Conservation (phyloP, 1,140 invertebrate species). For the Oncopeltus fasciatus region DNA sequence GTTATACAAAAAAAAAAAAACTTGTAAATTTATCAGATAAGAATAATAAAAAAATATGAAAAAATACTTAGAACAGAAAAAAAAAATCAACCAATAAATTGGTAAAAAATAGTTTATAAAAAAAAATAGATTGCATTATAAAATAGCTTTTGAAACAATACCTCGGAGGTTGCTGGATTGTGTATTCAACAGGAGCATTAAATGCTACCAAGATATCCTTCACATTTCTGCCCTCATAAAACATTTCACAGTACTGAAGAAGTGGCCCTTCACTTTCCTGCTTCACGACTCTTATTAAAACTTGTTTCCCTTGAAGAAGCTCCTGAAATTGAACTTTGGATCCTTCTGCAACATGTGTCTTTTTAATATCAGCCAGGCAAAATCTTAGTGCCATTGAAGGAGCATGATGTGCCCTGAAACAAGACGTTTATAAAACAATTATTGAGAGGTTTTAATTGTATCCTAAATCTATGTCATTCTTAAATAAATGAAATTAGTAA, state of each 20-base stretch:
- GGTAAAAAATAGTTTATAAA: no score
- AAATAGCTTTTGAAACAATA: no score
- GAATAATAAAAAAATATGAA: not conserved
- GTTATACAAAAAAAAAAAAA: no score
- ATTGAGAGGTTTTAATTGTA: no score
- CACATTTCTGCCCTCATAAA: constrained; percentile 39
- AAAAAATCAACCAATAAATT: no score
- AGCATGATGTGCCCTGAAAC: not conserved
- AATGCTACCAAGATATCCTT: constrained; percentile 34
- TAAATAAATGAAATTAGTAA: no score
- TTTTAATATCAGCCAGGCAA: constrained; percentile 48
- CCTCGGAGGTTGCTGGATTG: constrained; percentile 34
- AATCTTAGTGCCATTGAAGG: constrained; percentile 53
- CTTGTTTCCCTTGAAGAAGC: constrained; percentile 41
- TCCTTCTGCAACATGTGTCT: constrained; percentile 44
- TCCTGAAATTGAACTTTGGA: constrained; percentile 53
- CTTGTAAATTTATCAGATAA: no score
- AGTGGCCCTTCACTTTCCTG: constrained; percentile 45
- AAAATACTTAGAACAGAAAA: no score
- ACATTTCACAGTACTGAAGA: constrained; percentile 55
- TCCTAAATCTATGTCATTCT: no score
- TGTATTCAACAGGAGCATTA: constrained; percentile 30
- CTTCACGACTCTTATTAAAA: constrained; percentile 45
- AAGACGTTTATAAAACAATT: no score
- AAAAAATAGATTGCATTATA: no score